These are phyloP conservation scores for Gymnoscelis rufifasciata DNA, from an alignment of 2,888 invertebrate species.

Conservation along the genomic window DNA sequence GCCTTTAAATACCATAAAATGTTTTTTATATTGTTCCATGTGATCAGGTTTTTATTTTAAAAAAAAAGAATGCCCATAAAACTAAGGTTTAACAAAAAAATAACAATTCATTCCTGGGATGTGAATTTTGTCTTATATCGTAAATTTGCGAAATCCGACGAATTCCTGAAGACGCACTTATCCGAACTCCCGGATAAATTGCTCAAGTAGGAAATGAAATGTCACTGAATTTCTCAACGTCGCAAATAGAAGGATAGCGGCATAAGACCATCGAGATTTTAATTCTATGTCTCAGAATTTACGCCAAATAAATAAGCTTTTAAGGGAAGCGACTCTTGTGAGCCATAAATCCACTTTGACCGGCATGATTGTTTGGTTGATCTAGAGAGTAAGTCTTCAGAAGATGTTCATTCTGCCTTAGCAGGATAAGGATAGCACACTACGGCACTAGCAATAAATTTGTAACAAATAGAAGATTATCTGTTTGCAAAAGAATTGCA, in stretches of 20 bases:
- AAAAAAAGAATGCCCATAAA: no score
- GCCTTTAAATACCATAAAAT: no score
- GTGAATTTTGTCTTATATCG: slow-evolving; percentile 16
- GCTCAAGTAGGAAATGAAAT: slow-evolving; percentile 31
- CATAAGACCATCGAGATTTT: slow-evolving; percentile 44
- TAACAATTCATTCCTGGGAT: slow-evolving; percentile 14
- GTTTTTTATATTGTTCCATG: no score
- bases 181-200: slow-evolving; percentile 25
- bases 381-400: no score
- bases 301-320: slow-evolving; percentile 49
- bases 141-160: slow-evolving; percentile 25
- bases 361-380: no score
- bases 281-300: slow-evolving; percentile 44
- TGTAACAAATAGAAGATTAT: no score
- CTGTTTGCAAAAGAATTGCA: no score
- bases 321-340: slow-evolving; percentile 14
- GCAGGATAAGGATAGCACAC: no score
- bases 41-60: no score
- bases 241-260: slow-evolving; percentile 37
- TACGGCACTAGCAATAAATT: no score
- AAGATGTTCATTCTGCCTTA: no score
- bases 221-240: slow-evolving; percentile 31
- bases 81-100: not conserved
- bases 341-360: no score
- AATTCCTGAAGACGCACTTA: slow-evolving; percentile 27